These are phyloP conservation scores for Nematopogon swammerdamellus DNA, from an alignment of 2,888 invertebrate genomes.

Conservation along the genomic window DNA sequence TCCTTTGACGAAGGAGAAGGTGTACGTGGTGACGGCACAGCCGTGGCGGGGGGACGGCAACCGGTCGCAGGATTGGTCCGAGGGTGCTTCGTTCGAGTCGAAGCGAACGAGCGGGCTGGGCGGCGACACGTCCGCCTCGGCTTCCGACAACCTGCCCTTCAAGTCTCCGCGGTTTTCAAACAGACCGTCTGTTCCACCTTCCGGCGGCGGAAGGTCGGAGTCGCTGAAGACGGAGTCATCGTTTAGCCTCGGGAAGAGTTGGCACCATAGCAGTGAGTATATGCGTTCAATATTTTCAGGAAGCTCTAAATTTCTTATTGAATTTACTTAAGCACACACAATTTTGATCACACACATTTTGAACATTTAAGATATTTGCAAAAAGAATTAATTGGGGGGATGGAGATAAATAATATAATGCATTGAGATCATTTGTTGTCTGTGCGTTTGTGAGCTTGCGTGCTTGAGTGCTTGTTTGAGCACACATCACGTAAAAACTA, in stretches of 20 bases:
- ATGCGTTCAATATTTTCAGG: not conserved
- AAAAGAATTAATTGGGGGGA: too few species aligned
- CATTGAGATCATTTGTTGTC: not conserved
- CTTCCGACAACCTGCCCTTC: constrained; percentile 29
- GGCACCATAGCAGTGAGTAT: constrained; percentile 46
- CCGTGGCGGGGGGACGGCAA: constrained; percentile 38
- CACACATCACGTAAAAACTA: too few species aligned
- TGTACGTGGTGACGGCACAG: constrained; percentile 80
- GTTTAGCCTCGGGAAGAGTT: constrained; percentile 37
- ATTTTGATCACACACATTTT: too few species aligned
- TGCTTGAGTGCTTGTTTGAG: too few species aligned
- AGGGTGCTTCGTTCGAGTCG: constrained; percentile 28
- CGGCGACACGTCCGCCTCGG: constrained; percentile 20
- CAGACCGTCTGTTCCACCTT: constrained; percentile 53
- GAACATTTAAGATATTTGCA: too few species aligned
- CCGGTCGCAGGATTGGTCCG: constrained; percentile 27
- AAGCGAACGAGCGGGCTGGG: constrained; percentile 24
- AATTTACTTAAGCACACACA: too few species aligned
- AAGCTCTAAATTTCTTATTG: too few species aligned
- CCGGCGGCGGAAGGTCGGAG: constrained; percentile 29
- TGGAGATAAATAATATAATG: too few species aligned
- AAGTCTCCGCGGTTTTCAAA: constrained; percentile 54
- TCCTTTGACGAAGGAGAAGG: constrained; percentile 74
- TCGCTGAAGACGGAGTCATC: constrained; percentile 31
- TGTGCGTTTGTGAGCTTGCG: too few species aligned